A percentile compares a stretch with the other conserved stretches of the same genome.
phyloP scores from a whole-genome alignment of 2,888 invertebrate genomes.

The Ectropis crepuscularia region DNA sequence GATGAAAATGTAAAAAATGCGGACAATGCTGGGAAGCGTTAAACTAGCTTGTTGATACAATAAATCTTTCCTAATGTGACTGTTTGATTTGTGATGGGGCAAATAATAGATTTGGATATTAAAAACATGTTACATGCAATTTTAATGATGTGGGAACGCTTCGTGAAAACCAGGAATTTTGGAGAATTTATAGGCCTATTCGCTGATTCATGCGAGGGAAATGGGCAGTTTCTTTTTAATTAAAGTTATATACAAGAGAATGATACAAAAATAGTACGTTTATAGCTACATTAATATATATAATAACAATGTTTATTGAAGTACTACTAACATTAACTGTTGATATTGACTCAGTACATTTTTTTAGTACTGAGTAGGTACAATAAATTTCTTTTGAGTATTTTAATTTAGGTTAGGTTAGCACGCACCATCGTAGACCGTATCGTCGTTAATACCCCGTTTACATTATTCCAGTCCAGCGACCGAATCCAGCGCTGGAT shows the following conservation, averaged over 20 bases:
- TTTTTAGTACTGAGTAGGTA: too few relatives aligned
- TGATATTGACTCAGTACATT: background rate
- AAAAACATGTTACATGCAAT: slow-evolving; percentile 40
- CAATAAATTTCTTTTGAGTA: too few relatives aligned
- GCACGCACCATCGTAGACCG: too few relatives aligned
- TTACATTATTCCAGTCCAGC: too few relatives aligned
- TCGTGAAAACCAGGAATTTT: slow-evolving; percentile 32
- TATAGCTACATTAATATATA: background rate
- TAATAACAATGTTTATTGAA: too few relatives aligned
- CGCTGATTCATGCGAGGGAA: slow-evolving; percentile 16
- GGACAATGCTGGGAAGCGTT: slow-evolving; percentile 1
- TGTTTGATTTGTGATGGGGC: slow-evolving; percentile 45
- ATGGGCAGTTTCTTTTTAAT: slow-evolving; percentile 16
- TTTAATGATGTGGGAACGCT: slow-evolving; percentile 34
- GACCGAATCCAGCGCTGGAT: too few relatives aligned
- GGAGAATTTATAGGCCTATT: slow-evolving; percentile 21
- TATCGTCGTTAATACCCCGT: too few relatives aligned
- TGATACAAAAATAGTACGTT: background rate
- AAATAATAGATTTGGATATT: slow-evolving; percentile 42
- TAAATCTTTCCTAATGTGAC: slow-evolving; percentile 48
- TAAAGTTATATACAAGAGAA: background rate
- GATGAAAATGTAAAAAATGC: slow-evolving; percentile 1
- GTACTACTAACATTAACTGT: too few relatives aligned
- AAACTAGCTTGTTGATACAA: slow-evolving; percentile 18
- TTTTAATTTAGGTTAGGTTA: too few relatives aligned